Conservation (phyloP, 2,888 invertebrate species). For the Chromoteleia sp. region DNA sequence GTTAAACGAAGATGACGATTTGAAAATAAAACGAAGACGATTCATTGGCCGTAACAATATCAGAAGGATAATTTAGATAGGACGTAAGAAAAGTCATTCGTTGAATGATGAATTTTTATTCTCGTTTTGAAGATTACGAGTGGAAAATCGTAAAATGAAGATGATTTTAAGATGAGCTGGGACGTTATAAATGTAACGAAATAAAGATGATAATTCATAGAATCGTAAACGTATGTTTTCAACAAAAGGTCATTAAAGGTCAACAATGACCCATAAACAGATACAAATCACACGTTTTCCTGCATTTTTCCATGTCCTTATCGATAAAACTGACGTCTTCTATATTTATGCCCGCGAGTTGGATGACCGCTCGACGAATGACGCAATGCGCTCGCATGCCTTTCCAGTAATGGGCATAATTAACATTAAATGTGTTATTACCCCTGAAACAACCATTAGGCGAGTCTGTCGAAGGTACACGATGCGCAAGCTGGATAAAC, state of each 20-base stretch:
- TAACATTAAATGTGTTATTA: conserved; percentile 76
- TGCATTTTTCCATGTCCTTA: neutral
- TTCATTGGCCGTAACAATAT: too few relatives aligned
- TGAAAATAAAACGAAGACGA: too few relatives aligned
- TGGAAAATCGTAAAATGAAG: too few relatives aligned
- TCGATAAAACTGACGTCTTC: conserved; percentile 40
- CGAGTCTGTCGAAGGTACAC: conserved; percentile 34
- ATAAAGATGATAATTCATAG: too few relatives aligned
- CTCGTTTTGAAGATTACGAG: too few relatives aligned
- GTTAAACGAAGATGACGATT: too few relatives aligned
- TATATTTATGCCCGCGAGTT: conserved; percentile 45
- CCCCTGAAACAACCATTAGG: conserved; percentile 62
- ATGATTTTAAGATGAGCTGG: too few relatives aligned
- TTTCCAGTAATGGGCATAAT: conserved; percentile 76
- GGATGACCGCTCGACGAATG: conserved; percentile 58
- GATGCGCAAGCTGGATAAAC: conserved; percentile 44
- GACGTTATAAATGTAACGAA: too few relatives aligned
- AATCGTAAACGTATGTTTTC: too few relatives aligned
- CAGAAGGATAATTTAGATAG: too few relatives aligned
- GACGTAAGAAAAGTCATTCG: too few relatives aligned
- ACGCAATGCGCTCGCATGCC: conserved; percentile 72
- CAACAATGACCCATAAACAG: neutral
- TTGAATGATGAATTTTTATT: too few relatives aligned
- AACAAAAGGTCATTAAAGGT: neutral
- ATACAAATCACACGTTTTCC: neutral